phyloP scores from a whole-genome alignment of 23 tunicate species.

The Styela clava region DNA sequence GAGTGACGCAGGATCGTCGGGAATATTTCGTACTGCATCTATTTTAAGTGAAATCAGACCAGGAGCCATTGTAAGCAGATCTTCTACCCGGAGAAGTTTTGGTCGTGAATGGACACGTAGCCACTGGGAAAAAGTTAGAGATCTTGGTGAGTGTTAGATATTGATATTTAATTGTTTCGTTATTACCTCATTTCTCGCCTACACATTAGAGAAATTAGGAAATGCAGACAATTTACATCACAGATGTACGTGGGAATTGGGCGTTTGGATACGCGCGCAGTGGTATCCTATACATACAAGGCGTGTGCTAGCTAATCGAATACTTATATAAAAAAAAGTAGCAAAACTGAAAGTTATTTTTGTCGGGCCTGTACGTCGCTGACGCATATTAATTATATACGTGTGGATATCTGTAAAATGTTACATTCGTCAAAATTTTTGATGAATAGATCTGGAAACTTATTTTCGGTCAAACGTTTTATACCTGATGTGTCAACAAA shows the following conservation, averaged over 20 bases:
- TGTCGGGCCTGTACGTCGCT: no score
- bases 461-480: neutral
- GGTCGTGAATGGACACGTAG: conserved; percentile 86
- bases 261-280: no score
- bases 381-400: no score
- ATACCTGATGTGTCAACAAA: neutral
- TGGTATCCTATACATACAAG: no score
- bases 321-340: no score
- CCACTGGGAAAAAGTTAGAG: conserved; percentile 89
- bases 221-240: no score
- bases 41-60: conserved; percentile 36
- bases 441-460: neutral
- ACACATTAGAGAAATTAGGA: neutral
- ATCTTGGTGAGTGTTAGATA: conserved; percentile 54
- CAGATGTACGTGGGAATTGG: no score
- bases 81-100: conserved; percentile 60
- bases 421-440: neutral
- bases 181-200: neutral
- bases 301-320: no score
- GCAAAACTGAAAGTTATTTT: no score
- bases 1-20: conserved; percentile 14
- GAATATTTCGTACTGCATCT: conserved; percentile 40
- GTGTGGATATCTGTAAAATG: neutral
- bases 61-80: conserved; percentile 38
- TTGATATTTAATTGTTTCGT: neutral